Conservation (phyloP, 2,113 vertebrate genomes). For the Nothocercus nigrocapillus region DNA sequence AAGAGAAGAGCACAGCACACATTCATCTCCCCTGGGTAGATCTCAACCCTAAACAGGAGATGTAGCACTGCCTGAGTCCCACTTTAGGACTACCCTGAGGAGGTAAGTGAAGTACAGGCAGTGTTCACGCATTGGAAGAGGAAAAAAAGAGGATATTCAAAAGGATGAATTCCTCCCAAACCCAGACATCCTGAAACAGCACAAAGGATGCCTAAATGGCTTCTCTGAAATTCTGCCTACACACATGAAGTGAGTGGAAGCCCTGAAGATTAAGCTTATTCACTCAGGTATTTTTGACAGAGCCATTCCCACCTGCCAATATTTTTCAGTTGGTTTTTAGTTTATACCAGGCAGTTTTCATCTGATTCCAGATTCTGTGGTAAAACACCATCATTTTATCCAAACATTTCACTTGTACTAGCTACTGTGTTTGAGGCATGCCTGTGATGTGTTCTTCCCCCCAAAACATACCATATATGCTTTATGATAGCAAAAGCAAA, state of each 20-base stretch:
- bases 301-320: neutral
- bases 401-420: neutral
- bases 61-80: neutral
- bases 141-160: neutral
- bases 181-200: neutral
- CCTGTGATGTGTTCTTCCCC: neutral
- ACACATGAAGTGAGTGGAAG: neutral
- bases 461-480: neutral
- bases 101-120: neutral
- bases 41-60: neutral
- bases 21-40: neutral
- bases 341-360: constrained; percentile 5
- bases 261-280: neutral
- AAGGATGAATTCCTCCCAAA: neutral
- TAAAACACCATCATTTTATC: neutral
- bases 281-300: neutral
- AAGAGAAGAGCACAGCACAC: neutral
- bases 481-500: constrained; percentile 12
- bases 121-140: neutral
- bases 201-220: neutral
- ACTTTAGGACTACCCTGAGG: neutral
- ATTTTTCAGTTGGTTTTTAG: neutral
- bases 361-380: neutral
- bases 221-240: neutral
- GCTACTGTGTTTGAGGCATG: neutral